A percentile compares a stretch with the other conserved stretches of the same genome.
phyloP scores from a whole-genome alignment of 2,113 vertebrate genomes.

The Erythrocebus patas region DNA sequence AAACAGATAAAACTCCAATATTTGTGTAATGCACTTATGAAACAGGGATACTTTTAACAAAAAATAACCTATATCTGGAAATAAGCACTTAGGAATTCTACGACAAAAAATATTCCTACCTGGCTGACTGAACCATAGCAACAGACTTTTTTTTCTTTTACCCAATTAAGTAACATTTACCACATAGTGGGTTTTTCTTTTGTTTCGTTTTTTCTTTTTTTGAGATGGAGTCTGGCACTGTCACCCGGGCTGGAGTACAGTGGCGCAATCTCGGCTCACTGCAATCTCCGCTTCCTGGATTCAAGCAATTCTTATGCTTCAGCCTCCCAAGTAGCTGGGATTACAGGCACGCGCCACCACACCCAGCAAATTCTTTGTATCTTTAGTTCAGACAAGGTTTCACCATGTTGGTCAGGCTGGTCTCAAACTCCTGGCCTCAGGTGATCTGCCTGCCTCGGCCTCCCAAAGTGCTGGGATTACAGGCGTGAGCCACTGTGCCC shows the following conservation, averaged over 20 bases:
- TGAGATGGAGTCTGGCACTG: not conserved
- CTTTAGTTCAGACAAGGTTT: no score
- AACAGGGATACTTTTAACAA: not conserved
- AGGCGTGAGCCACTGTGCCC: not conserved
- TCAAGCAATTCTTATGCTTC: not conserved
- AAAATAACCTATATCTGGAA: not conserved
- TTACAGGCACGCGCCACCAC: not conserved
- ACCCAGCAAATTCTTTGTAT: not conserved
- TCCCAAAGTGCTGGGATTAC: not conserved
- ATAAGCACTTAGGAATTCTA: conserved; percentile 12
- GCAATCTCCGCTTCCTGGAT: not conserved
- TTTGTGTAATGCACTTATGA: not conserved
- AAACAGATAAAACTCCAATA: not conserved
- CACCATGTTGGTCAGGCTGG: no score
- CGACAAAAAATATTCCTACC: not conserved
- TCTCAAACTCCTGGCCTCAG: not conserved
- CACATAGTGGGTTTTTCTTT: not conserved
- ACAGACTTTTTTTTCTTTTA: not conserved
- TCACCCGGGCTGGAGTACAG: not conserved
- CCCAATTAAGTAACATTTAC: not conserved
- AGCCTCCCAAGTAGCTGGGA: not conserved
- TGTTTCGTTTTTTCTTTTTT: not conserved
- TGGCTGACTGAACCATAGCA: not conserved
- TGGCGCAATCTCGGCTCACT: no score
- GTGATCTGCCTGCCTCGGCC: not conserved